Evolutionary conservation across 1,140 invertebrate species (phyloP).

Genomic region (Scaptodrosophila lebanonensis): DNA sequence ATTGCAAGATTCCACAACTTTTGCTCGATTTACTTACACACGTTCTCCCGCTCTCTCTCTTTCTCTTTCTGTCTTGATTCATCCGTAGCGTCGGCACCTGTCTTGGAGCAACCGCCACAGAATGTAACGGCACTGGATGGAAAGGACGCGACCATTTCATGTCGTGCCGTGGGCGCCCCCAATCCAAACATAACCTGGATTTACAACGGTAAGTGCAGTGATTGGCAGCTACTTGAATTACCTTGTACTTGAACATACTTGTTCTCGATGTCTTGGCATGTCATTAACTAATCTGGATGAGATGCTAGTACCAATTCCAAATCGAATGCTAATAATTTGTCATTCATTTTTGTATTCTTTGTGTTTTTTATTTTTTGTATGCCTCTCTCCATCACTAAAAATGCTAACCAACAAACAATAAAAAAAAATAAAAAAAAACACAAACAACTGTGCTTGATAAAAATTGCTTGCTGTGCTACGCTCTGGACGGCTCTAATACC

Average conservation of each 20-base stretch:
- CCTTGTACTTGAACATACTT: no score
- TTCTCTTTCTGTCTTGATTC: background rate
- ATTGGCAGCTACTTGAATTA: background rate
- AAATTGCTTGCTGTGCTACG: constrained; percentile 30
- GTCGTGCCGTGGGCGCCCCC: constrained; percentile 92
- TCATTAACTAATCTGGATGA: no score
- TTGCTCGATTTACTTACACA: background rate
- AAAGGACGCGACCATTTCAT: constrained; percentile 91
- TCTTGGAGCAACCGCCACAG: constrained; percentile 88
- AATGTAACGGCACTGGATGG: constrained; percentile 94
- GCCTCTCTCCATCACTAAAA: constrained; percentile 36
- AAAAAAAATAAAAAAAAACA: background rate
- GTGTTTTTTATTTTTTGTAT: constrained; percentile 17
- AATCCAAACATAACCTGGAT: constrained; percentile 94
- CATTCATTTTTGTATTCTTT: constrained; percentile 16
- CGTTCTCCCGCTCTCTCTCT: background rate
- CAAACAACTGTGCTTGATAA: constrained; percentile 5
- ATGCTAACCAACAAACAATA: constrained; percentile 14
- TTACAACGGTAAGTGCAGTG: constrained; percentile 85
- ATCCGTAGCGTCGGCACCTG: constrained; percentile 86
- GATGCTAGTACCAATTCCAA: no score
- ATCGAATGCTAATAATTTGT: no score
- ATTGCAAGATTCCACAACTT: no score
- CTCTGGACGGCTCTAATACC: no score
- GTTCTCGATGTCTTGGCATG: no score